Base-by-base conservation (phyloP, 30 jellyfish, hydroid and myxozoan species). In the Sanderia malayensis region DNA sequence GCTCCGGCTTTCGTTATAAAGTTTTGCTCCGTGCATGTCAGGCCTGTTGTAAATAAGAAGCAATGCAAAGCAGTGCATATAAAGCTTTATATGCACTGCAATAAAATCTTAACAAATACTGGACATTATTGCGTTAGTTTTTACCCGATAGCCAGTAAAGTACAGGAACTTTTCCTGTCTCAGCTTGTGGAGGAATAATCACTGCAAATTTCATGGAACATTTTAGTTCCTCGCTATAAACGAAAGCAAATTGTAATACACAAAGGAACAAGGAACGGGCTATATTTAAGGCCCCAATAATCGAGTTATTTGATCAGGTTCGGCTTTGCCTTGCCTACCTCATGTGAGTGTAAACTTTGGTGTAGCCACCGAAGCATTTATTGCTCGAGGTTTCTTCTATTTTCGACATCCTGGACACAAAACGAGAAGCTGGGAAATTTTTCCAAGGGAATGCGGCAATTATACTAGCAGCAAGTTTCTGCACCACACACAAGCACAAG, bases 11-110 rank as follows among this genome's bases (percentile, higher is more conserved):
- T 92, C 28, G 95, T 80, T 17, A 75, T 84, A 55, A 92, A 92
- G 49, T 92, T 92, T 55, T 92, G 96, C 58, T 92, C 98, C 2
- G 96, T 92, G 87, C 98, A 92, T 2, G 98, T 92, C 17, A 92
- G 68, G 20, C 98, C 98, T 74, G 26, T 22, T 15, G 61, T 25
- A 25, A 31, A 22, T 2, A 66, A 41, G 63, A 22, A 31, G 46
- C 3, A 66, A 2, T 4, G 19, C 13, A 6, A 37, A 37, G 52
- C 52, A n/a, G n/a, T n/a, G n/a, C n/a, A n/a, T n/a, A n/a, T n/a
- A n/a, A n/a, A n/a, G n/a, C n/a, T n/a, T n/a, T n/a, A n/a, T n/a
- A n/a, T n/a, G n/a, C n/a, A n/a, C 22, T 69, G 29, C 55, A 18
- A 24, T 70, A 4, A 27, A 70, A 46, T 23, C 49, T 26, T 2